Conservation (phyloP, 2,113 vertebrate genomes). For the Gopherus evgoodei region DNA sequence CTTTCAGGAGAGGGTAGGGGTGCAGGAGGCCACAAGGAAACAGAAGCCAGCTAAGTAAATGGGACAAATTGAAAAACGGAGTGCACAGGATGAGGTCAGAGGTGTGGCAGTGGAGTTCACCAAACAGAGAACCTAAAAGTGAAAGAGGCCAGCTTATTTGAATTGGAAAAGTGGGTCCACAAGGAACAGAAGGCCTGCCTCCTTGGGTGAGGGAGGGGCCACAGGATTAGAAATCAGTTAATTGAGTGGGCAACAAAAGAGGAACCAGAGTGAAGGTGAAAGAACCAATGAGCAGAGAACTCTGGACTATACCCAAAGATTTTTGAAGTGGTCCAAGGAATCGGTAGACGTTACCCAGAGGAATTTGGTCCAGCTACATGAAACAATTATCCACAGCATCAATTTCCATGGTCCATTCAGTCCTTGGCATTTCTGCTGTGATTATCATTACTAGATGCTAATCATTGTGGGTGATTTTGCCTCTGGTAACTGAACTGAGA, state of each 20-base stretch:
- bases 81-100: neutral
- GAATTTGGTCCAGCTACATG: neutral
- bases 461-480: no score
- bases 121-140: neutral
- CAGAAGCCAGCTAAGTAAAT: neutral
- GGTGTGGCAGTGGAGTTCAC: neutral
- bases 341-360: neutral
- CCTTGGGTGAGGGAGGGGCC: neutral
- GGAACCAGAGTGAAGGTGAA: neutral
- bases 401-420: neutral
- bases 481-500: no score
- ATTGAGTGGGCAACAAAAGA: neutral
- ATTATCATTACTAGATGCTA: no score
- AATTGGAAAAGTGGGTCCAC: neutral
- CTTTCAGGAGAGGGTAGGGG: neutral
- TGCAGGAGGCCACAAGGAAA: neutral
- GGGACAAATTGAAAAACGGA: neutral
- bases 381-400: neutral
- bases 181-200: neutral
- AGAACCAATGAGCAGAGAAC: neutral
- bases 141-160: no score
- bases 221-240: neutral
- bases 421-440: no score
- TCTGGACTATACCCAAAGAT: neutral
- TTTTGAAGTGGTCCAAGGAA: neutral